These are phyloP conservation scores for Temnothorax unifasciatus DNA, from an alignment of 2,888 invertebrate genomes.

Conservation along the genomic window DNA sequence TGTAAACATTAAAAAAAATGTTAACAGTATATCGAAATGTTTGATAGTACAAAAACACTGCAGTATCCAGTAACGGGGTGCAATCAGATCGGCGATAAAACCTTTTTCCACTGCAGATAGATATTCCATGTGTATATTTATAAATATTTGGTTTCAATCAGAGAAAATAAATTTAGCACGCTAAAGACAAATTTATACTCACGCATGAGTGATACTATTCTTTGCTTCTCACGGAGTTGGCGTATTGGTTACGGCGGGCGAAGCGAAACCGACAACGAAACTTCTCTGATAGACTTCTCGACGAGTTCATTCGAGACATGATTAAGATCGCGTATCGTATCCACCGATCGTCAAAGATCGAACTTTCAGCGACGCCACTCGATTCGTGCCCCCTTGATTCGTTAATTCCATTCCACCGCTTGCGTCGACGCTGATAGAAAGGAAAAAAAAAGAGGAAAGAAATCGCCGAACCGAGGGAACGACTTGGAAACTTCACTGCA, in stretches of 20 bases:
- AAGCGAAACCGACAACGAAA: constrained; percentile 18
- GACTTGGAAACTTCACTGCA: constrained; percentile 54
- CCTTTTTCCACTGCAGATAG: neutral
- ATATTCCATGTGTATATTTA: neutral
- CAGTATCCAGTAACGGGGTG: constrained; percentile 22
- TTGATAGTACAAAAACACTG: constrained; percentile 29
- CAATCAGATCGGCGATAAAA: constrained; percentile 40
- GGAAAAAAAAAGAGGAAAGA: constrained; percentile 28
- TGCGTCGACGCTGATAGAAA: constrained; percentile 28
- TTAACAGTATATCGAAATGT: constrained; percentile 5
- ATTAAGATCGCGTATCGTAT: constrained; percentile 56
- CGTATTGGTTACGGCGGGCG: neutral
- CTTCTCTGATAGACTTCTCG: constrained; percentile 35
- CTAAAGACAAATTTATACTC: constrained; percentile 27
- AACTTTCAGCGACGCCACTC: constrained; percentile 45
- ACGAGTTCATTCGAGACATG: constrained; percentile 42
- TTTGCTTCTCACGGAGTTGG: neutral
- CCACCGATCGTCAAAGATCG: constrained; percentile 49
- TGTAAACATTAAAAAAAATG: neutral
- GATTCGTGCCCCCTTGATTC: constrained; percentile 39
- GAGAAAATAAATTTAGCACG: constrained; percentile 39
- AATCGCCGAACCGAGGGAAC: constrained; percentile 32
- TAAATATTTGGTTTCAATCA: constrained; percentile 41
- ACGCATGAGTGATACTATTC: neutral
- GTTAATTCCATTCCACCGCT: constrained; percentile 52